Percentiles rank a stretch among this genome's conserved stretches.
Conservation (phyloP, 2,888 invertebrate species). For the Lepidocyrtinus sp. region DNA sequence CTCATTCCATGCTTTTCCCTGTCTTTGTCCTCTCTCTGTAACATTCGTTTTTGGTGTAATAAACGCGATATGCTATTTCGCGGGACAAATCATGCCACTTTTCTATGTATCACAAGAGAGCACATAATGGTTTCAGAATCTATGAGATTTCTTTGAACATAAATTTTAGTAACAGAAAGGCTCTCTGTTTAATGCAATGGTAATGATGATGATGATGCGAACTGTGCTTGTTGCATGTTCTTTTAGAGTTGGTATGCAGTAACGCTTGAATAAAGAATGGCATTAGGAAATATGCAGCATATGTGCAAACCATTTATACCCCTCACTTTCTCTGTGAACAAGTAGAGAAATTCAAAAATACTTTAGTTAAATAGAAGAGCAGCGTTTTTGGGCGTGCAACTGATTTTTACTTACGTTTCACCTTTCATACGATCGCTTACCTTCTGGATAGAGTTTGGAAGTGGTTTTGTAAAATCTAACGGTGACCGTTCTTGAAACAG, state of each 20-base stretch:
- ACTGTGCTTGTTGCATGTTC: slow-evolving; percentile 60
- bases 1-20: background rate
- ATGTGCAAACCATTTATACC: slow-evolving; percentile 36
- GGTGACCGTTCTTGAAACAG: too few relatives aligned
- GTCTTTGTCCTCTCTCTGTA: slow-evolving; percentile 21
- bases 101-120: slow-evolving; percentile 19
- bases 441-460: too few relatives aligned
- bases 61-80: slow-evolving; percentile 9
- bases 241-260: background rate
- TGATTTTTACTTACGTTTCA: too few relatives aligned
- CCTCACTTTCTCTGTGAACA: background rate
- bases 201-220: slow-evolving; percentile 53
- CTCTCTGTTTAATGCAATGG: slow-evolving; percentile 58
- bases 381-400: too few relatives aligned
- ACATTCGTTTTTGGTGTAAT: background rate
- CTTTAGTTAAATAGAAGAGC: too few relatives aligned
- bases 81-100: slow-evolving; percentile 30
- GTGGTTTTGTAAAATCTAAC: too few relatives aligned
- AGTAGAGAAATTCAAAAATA: background rate
- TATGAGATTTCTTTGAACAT: slow-evolving; percentile 56
- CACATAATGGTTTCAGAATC: slow-evolving; percentile 55
- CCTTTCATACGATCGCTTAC: too few relatives aligned
- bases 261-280: background rate
- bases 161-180: slow-evolving; percentile 51
- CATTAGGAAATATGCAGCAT: slow-evolving; percentile 29